Base-by-base conservation (phyloP, 1,140 invertebrate species). In the Panulirus ornatus region DNA sequence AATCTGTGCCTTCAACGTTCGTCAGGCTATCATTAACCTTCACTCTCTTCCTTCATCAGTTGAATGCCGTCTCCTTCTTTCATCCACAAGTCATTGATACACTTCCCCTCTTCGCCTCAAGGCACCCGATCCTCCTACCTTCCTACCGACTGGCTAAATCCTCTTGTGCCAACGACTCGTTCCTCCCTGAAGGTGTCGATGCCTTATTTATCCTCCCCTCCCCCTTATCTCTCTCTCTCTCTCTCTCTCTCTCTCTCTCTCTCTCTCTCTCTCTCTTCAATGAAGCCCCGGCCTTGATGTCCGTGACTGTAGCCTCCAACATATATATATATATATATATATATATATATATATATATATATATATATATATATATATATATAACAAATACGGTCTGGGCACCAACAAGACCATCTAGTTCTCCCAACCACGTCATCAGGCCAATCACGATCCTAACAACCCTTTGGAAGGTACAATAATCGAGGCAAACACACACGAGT, bases 201-300 rank as follows among this genome's bases (percentile, higher is more conserved):
- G 11, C 51, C 51, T 22, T 58, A 11, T 58, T 22, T 22, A 11
- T 58, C 51, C 51, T 58, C 22, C 22, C 51, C 51, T 58, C 51
- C 51, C 22, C 51, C 51, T 70, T n/a, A n/a, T n/a, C n/a, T n/a
- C n/a, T n/a, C n/a, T n/a, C n/a, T n/a, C n/a, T n/a, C n/a, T n/a
- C n/a, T 70, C 66, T n/a, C 66, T 70, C 22, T 70, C 66, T 70
- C n/a, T 70, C 66, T 19, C 36, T 70, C 66, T 70, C 16, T 70
- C 22, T n/a, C n/a, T 70, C 66, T 70, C 22, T 70, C 22, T 8
- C 66, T 70, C 66, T n/a, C n/a, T n/a, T n/a, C n/a, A n/a, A n/a
- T n/a, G n/a, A n/a, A n/a, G n/a, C n/a, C n/a, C n/a, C n/a, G n/a
- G n/a, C n/a, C n/a, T n/a, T n/a, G n/a, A n/a, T n/a, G n/a, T n/a